Percentiles rank a stretch among this genome's conserved stretches.
phyloP scores from a whole-genome alignment of 2,113 vertebrate species.

The Nycticebus coucang region DNA sequence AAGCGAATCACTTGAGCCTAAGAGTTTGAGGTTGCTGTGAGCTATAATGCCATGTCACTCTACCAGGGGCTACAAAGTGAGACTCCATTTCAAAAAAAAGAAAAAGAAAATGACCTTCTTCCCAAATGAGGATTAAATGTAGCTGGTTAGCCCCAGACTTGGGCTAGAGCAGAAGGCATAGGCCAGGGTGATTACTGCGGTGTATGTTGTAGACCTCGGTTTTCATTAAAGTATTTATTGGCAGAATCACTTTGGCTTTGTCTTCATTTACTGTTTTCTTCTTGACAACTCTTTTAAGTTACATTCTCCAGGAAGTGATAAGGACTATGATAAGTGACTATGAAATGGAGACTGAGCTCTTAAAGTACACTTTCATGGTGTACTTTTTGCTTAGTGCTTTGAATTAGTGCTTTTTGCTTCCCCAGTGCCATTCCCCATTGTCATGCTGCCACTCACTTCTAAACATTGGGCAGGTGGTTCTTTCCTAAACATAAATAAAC shows the following conservation, averaged over 20 bases:
- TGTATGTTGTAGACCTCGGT: constrained; percentile 75
- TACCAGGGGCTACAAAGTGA: no score
- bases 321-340: background rate
- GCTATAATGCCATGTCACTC: no score
- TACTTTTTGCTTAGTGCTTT: no score
- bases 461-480: constrained; percentile 43
- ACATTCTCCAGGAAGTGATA: constrained; percentile 6
- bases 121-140: constrained; percentile 57
- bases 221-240: constrained; percentile 90
- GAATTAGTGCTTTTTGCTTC: background rate
- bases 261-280: constrained; percentile 54
- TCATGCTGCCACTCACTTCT: background rate
- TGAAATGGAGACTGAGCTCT: constrained; percentile 44
- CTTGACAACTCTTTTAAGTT: background rate
- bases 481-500: constrained; percentile 47
- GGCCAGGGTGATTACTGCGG: constrained; percentile 60
- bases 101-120: constrained; percentile 65
- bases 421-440: background rate
- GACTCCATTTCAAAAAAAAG: no score
- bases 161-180: constrained; percentile 64
- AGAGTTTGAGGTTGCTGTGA: no score
- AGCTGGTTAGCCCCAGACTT: constrained; percentile 53
- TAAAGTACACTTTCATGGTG: constrained; percentile 15
- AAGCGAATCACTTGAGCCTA: no score
- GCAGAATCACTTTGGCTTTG: constrained; percentile 60